Conservation (phyloP, 2,888 invertebrate genomes). For the Drosophila nigritarsus region DNA sequence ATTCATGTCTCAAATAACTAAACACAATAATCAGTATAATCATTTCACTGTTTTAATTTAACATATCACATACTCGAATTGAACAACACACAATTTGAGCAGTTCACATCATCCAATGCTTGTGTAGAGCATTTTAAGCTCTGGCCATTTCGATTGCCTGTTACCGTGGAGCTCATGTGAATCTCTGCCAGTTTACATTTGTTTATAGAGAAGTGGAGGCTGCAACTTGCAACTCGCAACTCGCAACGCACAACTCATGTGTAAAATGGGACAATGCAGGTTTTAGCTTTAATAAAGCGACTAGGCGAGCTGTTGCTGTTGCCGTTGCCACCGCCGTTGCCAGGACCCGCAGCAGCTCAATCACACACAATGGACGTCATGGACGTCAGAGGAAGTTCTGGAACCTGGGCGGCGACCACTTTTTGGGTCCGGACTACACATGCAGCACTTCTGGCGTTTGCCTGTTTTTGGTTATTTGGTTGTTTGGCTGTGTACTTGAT, state of each 20-base stretch:
- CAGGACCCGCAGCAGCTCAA: slow-evolving; percentile 23
- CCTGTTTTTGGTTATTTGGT: slow-evolving; percentile 44
- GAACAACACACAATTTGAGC: neutral
- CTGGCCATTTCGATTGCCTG: slow-evolving; percentile 54
- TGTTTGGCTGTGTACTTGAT: slow-evolving; percentile 75
- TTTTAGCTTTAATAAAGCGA: slow-evolving; percentile 80
- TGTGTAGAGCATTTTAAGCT: slow-evolving; percentile 45
- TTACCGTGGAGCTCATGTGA: slow-evolving; percentile 52
- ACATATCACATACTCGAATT: neutral
- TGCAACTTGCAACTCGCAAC: slow-evolving; percentile 25
- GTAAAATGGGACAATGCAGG: slow-evolving; percentile 73
- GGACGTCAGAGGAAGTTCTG: slow-evolving; percentile 28
- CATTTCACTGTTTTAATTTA: neutral
- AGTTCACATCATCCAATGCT: slow-evolving; percentile 3
- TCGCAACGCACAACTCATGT: slow-evolving; percentile 63
- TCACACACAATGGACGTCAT: slow-evolving; percentile 30
- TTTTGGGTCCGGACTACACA: slow-evolving; percentile 47
- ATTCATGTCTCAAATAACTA: neutral
- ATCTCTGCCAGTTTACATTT: slow-evolving; percentile 60
- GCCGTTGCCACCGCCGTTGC: slow-evolving; percentile 2
- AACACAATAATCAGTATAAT: neutral
- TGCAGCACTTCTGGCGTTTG: slow-evolving; percentile 26
- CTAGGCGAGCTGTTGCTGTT: slow-evolving; percentile 44
- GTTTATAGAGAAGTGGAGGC: slow-evolving; percentile 31
- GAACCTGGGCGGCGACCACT: slow-evolving; percentile 55